Conservation (phyloP, 2,888 invertebrate genomes). For the Chirona hameri region DNA sequence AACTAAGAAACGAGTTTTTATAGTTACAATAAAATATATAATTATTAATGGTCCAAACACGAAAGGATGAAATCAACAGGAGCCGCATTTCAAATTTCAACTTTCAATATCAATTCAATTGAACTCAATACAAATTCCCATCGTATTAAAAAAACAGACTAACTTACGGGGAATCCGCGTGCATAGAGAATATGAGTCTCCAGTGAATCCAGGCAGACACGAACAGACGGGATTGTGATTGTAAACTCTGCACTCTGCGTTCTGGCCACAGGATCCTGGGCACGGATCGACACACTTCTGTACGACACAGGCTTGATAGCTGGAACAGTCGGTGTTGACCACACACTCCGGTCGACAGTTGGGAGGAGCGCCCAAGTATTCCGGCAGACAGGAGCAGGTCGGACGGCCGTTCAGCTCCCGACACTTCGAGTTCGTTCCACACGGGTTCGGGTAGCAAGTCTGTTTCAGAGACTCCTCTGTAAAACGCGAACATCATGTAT, state of each 20-base stretch:
- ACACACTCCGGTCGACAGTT: constrained; percentile 83
- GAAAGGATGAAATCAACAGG: too few relatives aligned
- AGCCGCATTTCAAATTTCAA: too few relatives aligned
- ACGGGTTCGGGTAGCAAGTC: constrained; percentile 49
- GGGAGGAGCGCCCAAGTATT: constrained; percentile 54
- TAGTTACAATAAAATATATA: too few relatives aligned
- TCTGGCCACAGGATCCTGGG: constrained; percentile 78
- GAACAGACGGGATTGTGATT: constrained; percentile 69
- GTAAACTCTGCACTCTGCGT: constrained; percentile 73
- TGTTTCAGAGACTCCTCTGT: not conserved
- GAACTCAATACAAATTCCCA: too few relatives aligned
- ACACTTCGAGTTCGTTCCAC: constrained; percentile 57
- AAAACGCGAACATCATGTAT: not conserved
- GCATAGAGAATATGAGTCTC: constrained; percentile 75
- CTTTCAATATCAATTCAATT: too few relatives aligned
- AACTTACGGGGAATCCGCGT: constrained; percentile 44
- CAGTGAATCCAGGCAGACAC: constrained; percentile 73
- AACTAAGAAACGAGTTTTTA: too few relatives aligned
- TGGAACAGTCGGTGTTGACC: constrained; percentile 80
- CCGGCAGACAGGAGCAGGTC: constrained; percentile 58
- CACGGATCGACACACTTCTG: constrained; percentile 68
- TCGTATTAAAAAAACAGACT: too few relatives aligned
- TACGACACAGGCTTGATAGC: constrained; percentile 77
- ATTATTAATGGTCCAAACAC: too few relatives aligned
- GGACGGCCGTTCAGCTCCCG: constrained; percentile 69